These are phyloP conservation scores for Heteronetta atricapilla DNA, from an alignment of 2,113 vertebrate genomes.

Conservation along the genomic window DNA sequence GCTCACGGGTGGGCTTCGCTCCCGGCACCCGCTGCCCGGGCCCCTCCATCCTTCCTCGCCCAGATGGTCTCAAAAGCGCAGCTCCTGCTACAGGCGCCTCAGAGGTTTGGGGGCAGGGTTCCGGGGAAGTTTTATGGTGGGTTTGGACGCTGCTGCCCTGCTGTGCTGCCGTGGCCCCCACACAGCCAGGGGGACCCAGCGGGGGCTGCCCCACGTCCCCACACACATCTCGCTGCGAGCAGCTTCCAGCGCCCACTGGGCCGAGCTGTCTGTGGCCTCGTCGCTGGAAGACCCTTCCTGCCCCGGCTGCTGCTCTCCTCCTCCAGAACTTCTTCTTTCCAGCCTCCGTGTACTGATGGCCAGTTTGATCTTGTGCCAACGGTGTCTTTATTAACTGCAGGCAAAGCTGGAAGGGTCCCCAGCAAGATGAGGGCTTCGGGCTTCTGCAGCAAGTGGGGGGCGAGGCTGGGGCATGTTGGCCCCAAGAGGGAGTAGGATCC, in stretches of 20 bases:
- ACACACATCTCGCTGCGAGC: too few relatives aligned
- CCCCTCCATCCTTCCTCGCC: neutral
- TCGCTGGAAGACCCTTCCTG: too few relatives aligned
- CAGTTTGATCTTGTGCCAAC: neutral
- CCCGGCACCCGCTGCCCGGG: fast-evolving
- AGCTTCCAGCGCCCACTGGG: too few relatives aligned
- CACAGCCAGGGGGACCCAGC: too few relatives aligned
- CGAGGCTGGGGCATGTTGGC: too few relatives aligned
- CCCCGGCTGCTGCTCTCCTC: too few relatives aligned
- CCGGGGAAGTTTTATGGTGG: too few relatives aligned
- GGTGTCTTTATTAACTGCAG: neutral
- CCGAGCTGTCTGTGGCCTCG: too few relatives aligned
- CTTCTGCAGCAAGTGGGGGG: neutral
- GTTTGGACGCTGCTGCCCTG: neutral
- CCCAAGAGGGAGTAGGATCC: neutral
- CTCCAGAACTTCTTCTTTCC: neutral
- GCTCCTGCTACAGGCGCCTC: neutral
- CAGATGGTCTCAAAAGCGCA: fast-evolving
- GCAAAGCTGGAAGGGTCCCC: neutral
- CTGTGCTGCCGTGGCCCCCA: too few relatives aligned
- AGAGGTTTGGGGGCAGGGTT: too few relatives aligned
- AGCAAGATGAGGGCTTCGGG: neutral
- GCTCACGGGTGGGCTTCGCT: neutral
- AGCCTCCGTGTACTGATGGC: neutral
- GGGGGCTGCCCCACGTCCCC: too few relatives aligned